Conservation (phyloP, 1,140 invertebrate genomes). For the Archegozetes longisetosus region DNA sequence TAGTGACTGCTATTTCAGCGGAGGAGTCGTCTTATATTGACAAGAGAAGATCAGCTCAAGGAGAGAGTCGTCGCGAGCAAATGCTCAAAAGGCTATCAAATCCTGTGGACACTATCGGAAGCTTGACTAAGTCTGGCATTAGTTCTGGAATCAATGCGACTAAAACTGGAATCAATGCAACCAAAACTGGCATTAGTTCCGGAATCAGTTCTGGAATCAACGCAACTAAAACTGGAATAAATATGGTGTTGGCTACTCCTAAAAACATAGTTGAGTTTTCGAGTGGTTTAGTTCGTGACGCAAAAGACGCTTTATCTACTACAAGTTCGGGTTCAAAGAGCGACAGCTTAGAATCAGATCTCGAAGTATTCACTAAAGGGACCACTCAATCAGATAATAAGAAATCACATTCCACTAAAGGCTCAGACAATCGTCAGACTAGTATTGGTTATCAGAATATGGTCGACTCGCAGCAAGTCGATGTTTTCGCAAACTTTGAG, state of each 20-base stretch:
- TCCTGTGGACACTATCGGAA: slow-evolving; percentile 10
- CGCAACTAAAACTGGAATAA: slow-evolving; percentile 10
- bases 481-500: slow-evolving; percentile 80
- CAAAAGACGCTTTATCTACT: slow-evolving; percentile 7
- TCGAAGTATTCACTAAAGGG: too few species aligned
- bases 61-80: slow-evolving; percentile 12
- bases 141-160: slow-evolving; percentile 14
- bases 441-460: slow-evolving; percentile 73
- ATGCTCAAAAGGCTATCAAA: slow-evolving; percentile 13
- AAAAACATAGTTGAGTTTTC: slow-evolving; percentile 32
- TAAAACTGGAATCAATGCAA: slow-evolving; percentile 9
- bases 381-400: too few species aligned
- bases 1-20: slow-evolving; percentile 4
- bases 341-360: slow-evolving; percentile 3
- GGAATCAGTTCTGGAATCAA: neutral
- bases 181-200: slow-evolving; percentile 6
- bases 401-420: too few species aligned
- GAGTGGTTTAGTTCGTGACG: slow-evolving; percentile 30
- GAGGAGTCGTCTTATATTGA: slow-evolving; percentile 1
- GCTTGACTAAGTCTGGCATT: slow-evolving; percentile 10
- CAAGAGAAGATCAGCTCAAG: slow-evolving; percentile 8
- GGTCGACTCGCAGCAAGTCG: slow-evolving; percentile 85
- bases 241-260: slow-evolving; percentile 15
- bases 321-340: slow-evolving; percentile 7
- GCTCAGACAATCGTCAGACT: too few species aligned